Evolutionary conservation across 2,888 invertebrate species (phyloP).

Genomic region (Aleiodes alternator): DNA sequence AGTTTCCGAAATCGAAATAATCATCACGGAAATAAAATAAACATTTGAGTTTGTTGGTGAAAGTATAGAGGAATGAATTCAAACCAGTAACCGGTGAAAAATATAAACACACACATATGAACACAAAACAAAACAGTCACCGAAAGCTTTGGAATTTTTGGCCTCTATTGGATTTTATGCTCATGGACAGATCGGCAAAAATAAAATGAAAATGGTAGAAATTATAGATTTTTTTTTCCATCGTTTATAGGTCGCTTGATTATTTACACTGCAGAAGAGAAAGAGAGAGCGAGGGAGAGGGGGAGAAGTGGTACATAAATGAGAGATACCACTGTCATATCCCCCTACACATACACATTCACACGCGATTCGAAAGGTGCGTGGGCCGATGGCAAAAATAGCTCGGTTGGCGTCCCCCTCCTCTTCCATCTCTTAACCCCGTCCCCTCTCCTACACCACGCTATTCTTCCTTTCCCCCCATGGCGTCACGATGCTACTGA

Average conservation of each 20-base stretch:
- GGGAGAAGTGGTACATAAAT: conserved; percentile 18
- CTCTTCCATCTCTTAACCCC: conserved; percentile 48
- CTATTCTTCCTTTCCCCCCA: conserved; percentile 9
- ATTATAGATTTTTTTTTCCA: too few relatives aligned
- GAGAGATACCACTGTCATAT: conserved; percentile 33
- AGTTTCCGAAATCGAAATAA: too few relatives aligned
- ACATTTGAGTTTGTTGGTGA: neutral
- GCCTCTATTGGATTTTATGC: too few relatives aligned
- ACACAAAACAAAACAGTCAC: conserved; percentile 12
- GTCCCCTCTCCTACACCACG: conserved; percentile 10
- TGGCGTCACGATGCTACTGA: conserved; percentile 44
- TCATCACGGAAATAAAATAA: too few relatives aligned
- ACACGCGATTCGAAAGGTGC: conserved; percentile 50
- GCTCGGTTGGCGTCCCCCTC: conserved; percentile 62
- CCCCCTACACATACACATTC: conserved; percentile 1
- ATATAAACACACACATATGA: neutral
- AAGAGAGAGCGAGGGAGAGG: neutral
- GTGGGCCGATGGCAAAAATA: conserved; percentile 59
- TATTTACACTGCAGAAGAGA: neutral
- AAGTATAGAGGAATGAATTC: too few relatives aligned
- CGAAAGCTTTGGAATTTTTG: neutral
- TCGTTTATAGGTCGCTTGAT: too few relatives aligned
- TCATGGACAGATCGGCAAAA: too few relatives aligned
- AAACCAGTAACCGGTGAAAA: too few relatives aligned
- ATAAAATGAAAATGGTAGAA: too few relatives aligned